phyloP scores from a whole-genome alignment of 2,797 vertebrate species.

The Chloroceryle inda region DNA sequence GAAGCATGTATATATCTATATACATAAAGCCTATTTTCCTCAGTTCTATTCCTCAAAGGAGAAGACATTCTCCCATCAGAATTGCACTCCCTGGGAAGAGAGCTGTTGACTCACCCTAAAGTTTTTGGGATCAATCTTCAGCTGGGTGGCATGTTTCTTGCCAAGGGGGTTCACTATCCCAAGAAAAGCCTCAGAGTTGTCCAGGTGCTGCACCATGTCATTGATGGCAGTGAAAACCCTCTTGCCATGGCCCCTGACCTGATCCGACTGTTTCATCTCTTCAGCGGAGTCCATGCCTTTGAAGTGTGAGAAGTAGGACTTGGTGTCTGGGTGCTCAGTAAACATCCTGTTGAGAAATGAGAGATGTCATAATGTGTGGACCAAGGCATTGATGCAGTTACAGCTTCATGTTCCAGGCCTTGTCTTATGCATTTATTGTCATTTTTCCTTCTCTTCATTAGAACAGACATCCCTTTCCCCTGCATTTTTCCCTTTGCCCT shows the following conservation, averaged over 20 bases:
- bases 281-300: slow-evolving; percentile 33
- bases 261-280: slow-evolving; percentile 71
- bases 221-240: slow-evolving; percentile 76
- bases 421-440: neutral
- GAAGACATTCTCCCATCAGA: neutral
- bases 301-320: slow-evolving; percentile 87
- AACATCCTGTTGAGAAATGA: slow-evolving; percentile 79
- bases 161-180: slow-evolving; percentile 76
- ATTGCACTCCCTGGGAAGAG: neutral
- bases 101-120: slow-evolving; percentile 81
- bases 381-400: neutral
- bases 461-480: neutral
- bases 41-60: neutral
- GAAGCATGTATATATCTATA: neutral
- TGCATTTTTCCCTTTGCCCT: neutral
- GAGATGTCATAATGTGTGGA: neutral
- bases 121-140: slow-evolving; percentile 85
- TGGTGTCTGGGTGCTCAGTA: slow-evolving; percentile 82
- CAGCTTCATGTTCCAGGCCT: neutral
- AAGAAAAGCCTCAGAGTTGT: slow-evolving; percentile 71
- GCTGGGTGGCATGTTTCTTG: slow-evolving; percentile 81
- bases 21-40: neutral
- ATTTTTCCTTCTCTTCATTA: neutral
- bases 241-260: slow-evolving; percentile 78
- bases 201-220: slow-evolving; percentile 76